A percentile compares a stretch with the other conserved stretches of the same genome.
phyloP scores from a whole-genome alignment of 2,113 vertebrate genomes.

The Takifugu flavidus region DNA sequence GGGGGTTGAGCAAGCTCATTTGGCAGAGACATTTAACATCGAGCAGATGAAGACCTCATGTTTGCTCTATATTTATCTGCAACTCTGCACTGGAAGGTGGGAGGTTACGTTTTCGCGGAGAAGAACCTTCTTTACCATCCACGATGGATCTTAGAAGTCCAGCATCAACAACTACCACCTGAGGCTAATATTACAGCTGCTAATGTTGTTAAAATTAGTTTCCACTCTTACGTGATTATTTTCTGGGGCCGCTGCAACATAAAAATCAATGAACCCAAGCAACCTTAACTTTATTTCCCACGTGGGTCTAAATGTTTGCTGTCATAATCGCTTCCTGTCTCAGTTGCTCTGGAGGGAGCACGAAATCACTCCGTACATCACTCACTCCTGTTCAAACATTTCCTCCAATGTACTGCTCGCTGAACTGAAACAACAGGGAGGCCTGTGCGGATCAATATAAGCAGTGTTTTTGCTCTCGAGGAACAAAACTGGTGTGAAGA shows the following conservation, averaged over 20 bases:
- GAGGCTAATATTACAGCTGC: no score
- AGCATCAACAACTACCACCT: no score
- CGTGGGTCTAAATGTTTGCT: conserved; percentile 34
- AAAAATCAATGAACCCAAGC: conserved; percentile 34
- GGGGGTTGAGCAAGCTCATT: conserved; percentile 23
- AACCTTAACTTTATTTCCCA: conserved; percentile 32
- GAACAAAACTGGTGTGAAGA: conserved; percentile 37
- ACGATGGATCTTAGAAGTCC: no score
- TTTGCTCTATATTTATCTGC: conserved; percentile 11
- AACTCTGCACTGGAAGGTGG: not conserved
- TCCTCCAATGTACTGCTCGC: conserved; percentile 42
- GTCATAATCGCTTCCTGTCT: conserved; percentile 35
- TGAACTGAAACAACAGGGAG: conserved; percentile 59
- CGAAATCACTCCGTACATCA: conserved; percentile 57
- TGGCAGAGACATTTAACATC: conserved; percentile 35
- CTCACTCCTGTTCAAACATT: conserved; percentile 59
- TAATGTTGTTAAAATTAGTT: no score
- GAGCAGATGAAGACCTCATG: conserved; percentile 31
- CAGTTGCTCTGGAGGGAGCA: conserved; percentile 25
- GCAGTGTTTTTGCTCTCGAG: conserved; percentile 55
- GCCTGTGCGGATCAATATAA: conserved; percentile 53
- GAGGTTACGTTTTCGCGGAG: no score
- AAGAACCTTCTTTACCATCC: no score
- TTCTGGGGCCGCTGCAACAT: not conserved
- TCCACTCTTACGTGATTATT: no score